Percentiles rank a stretch among this genome's conserved stretches.
Evolutionary conservation across 2,888 invertebrate genomes (phyloP).

Genomic region (Mimumesa dahlbomi): DNA sequence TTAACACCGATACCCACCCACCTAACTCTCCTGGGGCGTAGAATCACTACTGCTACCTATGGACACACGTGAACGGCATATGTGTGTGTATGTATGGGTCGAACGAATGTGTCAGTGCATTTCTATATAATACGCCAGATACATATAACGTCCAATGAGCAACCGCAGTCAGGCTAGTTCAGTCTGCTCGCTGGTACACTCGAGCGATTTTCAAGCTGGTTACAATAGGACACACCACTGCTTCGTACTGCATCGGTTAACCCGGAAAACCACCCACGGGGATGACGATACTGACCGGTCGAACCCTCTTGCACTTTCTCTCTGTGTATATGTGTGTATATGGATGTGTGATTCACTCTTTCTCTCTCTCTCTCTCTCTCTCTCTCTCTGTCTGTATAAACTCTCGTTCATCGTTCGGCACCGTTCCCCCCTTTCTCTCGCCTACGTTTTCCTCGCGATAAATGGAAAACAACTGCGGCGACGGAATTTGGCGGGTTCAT

Average conservation of each 20-base stretch:
- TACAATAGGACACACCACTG: constrained; percentile 64
- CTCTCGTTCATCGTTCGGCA: no score
- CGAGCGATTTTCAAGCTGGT: constrained; percentile 67
- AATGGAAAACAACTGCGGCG: constrained; percentile 39
- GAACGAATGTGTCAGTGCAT: neutral
- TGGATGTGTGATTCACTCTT: constrained; percentile 5
- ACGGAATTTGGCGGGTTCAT: constrained; percentile 37
- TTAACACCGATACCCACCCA: constrained; percentile 71
- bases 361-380: constrained; percentile 9
- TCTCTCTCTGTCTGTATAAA: constrained; percentile 5
- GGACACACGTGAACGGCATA: constrained; percentile 12
- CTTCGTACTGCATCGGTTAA: constrained; percentile 62
- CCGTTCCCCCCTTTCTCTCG: constrained; percentile 5
- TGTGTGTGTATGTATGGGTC: no score
- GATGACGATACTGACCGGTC: constrained; percentile 38
- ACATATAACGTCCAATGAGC: constrained; percentile 60
- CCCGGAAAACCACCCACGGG: constrained; percentile 58
- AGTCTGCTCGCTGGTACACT: constrained; percentile 48
- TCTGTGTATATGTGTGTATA: constrained; percentile 5
- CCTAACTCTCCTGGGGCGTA: constrained; percentile 18
- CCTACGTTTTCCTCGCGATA: constrained; percentile 7
- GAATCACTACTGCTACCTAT: constrained; percentile 30
- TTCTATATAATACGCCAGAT: constrained; percentile 49
- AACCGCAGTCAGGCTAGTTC: constrained; percentile 39
- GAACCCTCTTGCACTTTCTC: constrained; percentile 1